These are phyloP conservation scores for Petrocephalus microphthalmus DNA, from an alignment of 2,113 vertebrate species.

Conservation along the genomic window DNA sequence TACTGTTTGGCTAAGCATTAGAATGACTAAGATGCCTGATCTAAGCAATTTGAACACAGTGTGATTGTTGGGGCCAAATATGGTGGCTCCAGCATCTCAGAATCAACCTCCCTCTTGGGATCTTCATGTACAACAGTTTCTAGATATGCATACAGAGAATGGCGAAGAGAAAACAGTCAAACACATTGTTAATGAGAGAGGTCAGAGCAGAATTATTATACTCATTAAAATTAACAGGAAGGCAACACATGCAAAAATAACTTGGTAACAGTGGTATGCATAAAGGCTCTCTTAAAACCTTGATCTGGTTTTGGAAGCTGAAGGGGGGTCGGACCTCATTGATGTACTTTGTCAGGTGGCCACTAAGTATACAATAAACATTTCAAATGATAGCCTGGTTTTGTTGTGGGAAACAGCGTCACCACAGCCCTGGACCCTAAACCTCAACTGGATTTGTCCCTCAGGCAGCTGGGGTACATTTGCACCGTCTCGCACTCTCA, in stretches of 20 bases:
- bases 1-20: not conserved
- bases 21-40: not conserved
- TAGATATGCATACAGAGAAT: not conserved
- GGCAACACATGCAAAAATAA: not conserved
- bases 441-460: not conserved
- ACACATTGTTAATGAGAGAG: not conserved
- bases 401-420: not conserved
- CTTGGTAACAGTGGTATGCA: too few species aligned
- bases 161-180: not conserved
- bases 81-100: not conserved
- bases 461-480: not conserved
- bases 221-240: not conserved
- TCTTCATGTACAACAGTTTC: not conserved
- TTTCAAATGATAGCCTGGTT: not conserved
- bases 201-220: not conserved
- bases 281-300: not conserved
- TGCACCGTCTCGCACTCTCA: not conserved
- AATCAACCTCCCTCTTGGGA: not conserved
- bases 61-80: not conserved
- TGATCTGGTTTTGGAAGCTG: not conserved
- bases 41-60: not conserved
- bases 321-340: not conserved
- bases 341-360: not conserved
- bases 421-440: not conserved
- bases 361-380: not conserved